Evolutionary conservation across 2,797 vertebrate genomes (phyloP).

Genomic region (Pygocentrus nattereri): DNA sequence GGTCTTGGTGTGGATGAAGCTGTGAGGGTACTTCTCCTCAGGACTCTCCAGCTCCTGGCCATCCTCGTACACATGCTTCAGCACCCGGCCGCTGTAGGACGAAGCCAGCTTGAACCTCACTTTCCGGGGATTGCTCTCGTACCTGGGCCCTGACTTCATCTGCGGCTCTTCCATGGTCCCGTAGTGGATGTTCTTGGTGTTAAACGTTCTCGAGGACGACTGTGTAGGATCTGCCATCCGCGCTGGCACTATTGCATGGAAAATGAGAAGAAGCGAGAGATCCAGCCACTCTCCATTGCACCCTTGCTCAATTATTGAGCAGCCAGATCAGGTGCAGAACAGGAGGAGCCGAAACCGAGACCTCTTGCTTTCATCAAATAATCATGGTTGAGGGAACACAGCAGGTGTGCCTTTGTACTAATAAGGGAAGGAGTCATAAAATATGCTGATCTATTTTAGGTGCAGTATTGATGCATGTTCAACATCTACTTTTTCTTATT

Average conservation of each 20-base stretch:
- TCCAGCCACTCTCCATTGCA: constrained; percentile 61
- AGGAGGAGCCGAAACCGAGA: constrained; percentile 83
- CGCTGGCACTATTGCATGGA: not conserved
- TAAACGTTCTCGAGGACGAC: not conserved
- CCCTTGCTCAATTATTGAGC: constrained; percentile 88
- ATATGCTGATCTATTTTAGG: not conserved
- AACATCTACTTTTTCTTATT: not conserved
- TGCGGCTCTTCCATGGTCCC: constrained; percentile 86
- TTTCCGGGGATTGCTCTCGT: constrained; percentile 87
- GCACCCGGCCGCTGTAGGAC: constrained; percentile 90
- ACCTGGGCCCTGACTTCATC: constrained; percentile 76
- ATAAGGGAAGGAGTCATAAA: not conserved
- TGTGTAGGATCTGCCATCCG: constrained; percentile 25
- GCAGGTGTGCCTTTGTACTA: constrained; percentile 16
- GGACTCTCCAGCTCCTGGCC: constrained; percentile 94
- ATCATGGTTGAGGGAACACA: constrained; percentile 76
- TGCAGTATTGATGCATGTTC: not conserved
- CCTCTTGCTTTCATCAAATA: constrained; percentile 78
- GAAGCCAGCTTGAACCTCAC: constrained; percentile 96
- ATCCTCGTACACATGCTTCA: constrained; percentile 96
- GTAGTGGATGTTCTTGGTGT: not conserved
- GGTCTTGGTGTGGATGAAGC: constrained; percentile 83
- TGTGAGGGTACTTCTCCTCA: constrained; percentile 88
- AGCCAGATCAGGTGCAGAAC: constrained; percentile 77
- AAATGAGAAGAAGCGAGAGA: constrained; percentile 29